phyloP scores from a whole-genome alignment of 2,113 vertebrate species.

The Penelope pileata region DNA sequence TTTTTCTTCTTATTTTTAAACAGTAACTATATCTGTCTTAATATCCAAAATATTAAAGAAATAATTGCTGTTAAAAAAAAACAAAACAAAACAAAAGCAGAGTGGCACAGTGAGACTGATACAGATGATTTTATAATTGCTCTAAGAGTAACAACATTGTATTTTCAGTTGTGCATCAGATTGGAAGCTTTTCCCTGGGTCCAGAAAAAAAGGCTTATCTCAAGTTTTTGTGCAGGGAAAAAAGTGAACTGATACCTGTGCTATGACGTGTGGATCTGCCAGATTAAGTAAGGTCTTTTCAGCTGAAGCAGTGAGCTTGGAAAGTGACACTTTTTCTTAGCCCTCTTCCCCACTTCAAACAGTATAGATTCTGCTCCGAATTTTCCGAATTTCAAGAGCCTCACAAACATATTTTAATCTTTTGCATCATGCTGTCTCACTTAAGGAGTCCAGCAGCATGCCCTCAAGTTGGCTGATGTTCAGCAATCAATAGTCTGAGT shows the following conservation, averaged over 20 bases:
- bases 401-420: neutral
- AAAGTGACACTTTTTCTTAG: neutral
- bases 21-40: neutral
- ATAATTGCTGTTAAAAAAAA: neutral
- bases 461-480: neutral
- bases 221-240: neutral
- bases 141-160: neutral
- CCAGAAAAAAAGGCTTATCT: neutral
- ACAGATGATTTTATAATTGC: neutral
- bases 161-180: neutral
- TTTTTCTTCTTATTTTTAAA: neutral
- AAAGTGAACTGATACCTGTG: neutral
- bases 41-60: neutral
- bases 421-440: neutral
- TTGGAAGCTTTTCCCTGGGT: fast-evolving
- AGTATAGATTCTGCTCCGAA: neutral
- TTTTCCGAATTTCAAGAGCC: neutral
- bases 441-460: neutral
- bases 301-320: neutral
- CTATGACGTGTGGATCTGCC: neutral
- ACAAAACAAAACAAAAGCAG: neutral
- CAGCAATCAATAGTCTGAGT: neutral
- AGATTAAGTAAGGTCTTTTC: neutral
- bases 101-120: neutral
- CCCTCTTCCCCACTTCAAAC: neutral